Evolutionary conservation across 1,140 invertebrate species (phyloP), one percentile per base, ranked within the genome.

Genomic region (Akabosia matsudoensis): DNA sequence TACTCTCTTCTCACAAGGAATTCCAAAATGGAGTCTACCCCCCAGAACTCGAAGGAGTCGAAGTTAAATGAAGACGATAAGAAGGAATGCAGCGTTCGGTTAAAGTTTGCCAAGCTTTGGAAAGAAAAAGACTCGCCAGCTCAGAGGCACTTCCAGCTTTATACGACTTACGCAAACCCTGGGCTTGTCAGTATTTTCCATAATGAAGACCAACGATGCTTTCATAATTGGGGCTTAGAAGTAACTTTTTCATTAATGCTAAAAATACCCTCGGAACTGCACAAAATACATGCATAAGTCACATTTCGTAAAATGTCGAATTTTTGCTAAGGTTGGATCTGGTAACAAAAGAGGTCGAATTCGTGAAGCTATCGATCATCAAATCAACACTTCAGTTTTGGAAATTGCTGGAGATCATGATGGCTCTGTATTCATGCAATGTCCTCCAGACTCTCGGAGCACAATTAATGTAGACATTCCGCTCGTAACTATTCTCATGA

Each of bases 371-470:
- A 67, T 67, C 31, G 61, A 67, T 30, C 30, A 28, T 30, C 61
- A 67, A 67, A 67, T 67, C 31, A 67, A 67, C 61, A 31, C 26
- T 30, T 10, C 30, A 7, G 61, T 31, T 31, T 30, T 67, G 61
- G 61, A 67, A 30, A 67, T 67, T 31, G 30, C 61, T 22, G 61
- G 61, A 31, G 1, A 28, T 13, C 61, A 67, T n/a, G 61, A 67
- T 67, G 61, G 61, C 22, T 67, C 61, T n/a, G 61, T 67, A 30
- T 67, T 10, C 61, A 67, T 67, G 61, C 26, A 10, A 7, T 67
- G 61, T 31, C 61, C 61, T 30, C 61, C 24, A 2, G 61, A 30
- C n/a, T 30, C 24, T 1, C 13, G 31, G 13, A 67, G 7, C 3
- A 30, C 7, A 30, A 67, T 67, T 1, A 30, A 31, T n/a, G 30